Conservation (phyloP, 2,797 vertebrate genomes). For the Macropodus opercularis region DNA sequence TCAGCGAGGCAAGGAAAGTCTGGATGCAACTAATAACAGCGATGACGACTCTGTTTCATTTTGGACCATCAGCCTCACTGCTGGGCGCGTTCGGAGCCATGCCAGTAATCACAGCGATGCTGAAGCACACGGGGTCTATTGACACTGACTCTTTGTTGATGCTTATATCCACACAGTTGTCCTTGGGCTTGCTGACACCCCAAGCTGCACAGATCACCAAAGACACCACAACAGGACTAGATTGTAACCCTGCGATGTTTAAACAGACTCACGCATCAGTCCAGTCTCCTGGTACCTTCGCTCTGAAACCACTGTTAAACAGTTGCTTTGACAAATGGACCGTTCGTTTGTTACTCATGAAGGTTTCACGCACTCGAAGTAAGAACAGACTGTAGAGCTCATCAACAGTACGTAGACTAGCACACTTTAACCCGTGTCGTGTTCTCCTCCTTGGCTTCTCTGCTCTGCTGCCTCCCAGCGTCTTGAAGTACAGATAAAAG, state of each 20-base stretch:
- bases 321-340: neutral
- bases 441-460: neutral
- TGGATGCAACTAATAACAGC: conserved; percentile 1
- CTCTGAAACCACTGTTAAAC: too few relatives aligned
- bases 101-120: neutral
- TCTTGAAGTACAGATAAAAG: neutral
- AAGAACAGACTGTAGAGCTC: neutral
- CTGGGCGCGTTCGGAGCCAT: neutral
- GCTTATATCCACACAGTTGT: neutral
- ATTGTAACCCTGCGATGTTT: neutral
- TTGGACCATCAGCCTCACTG: neutral
- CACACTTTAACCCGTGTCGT: neutral
- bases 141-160: neutral
- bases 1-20: conserved; percentile 11
- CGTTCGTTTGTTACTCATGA: too few relatives aligned
- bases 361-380: neutral
- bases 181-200: too few relatives aligned
- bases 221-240: too few relatives aligned
- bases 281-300: too few relatives aligned
- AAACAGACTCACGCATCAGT: neutral
- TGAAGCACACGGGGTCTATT: neutral
- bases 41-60: too few relatives aligned
- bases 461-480: neutral
- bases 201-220: too few relatives aligned
- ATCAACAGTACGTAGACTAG: neutral